Conservation (phyloP, 2,888 invertebrate genomes). For the Lasioglossum pauxillum region DNA sequence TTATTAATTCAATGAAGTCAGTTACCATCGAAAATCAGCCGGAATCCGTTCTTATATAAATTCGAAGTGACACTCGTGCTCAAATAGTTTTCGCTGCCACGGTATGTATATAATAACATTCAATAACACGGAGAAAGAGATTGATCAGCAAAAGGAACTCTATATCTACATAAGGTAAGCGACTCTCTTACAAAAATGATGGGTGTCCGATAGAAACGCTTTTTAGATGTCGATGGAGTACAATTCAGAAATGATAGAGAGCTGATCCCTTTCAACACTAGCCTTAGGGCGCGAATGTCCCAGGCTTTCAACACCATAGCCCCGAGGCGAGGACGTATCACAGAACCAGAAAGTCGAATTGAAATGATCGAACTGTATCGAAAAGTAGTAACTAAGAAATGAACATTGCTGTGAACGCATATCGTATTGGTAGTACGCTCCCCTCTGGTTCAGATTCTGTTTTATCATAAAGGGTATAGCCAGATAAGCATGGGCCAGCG, state of each 20-base stretch:
- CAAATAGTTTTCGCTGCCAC: background rate
- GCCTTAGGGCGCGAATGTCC: background rate
- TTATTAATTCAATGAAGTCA: constrained; percentile 59
- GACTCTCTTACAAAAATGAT: background rate
- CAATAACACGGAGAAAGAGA: background rate
- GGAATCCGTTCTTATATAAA: background rate
- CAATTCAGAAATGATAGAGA: constrained; percentile 8
- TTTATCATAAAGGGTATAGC: too few relatives aligned
- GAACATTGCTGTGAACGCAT: background rate
- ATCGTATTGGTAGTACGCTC: background rate
- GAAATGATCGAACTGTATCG: background rate
- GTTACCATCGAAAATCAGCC: constrained; percentile 5
- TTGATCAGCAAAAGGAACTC: background rate
- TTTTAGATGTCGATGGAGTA: background rate
- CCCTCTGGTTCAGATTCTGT: too few relatives aligned
- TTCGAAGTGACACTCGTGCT: background rate
- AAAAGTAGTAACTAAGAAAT: background rate
- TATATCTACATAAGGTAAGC: background rate
- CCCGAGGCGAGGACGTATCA: background rate
- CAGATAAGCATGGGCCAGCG: too few relatives aligned
- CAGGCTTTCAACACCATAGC: background rate
- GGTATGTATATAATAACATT: background rate
- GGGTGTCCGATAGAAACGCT: background rate
- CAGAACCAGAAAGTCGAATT: background rate
- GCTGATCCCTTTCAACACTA: background rate